A percentile compares a stretch with the other conserved stretches of the same genome.
Evolutionary conservation across 2,888 invertebrate species (phyloP).

Genomic region (Cheilosia impressa): DNA sequence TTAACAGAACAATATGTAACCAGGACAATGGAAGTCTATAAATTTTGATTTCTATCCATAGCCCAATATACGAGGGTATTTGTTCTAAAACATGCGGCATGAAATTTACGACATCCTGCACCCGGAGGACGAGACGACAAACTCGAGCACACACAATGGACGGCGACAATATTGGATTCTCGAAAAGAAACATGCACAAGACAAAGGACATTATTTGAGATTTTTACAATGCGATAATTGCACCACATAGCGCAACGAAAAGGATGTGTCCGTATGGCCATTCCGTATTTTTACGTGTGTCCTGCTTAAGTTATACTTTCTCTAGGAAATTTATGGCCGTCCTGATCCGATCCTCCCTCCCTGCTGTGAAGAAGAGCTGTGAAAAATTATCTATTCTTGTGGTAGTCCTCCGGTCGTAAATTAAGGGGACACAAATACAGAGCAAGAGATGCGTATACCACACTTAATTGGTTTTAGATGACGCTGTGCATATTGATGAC

Average conservation of each 20-base stretch:
- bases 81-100: slow-evolving; percentile 48
- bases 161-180: slow-evolving; percentile 62
- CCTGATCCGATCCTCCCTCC: slow-evolving; percentile 14
- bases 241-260: slow-evolving; percentile 70
- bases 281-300: slow-evolving; percentile 36
- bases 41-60: slow-evolving; percentile 66
- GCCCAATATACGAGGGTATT: slow-evolving; percentile 40
- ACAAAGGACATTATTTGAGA: slow-evolving; percentile 67
- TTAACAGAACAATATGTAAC: slow-evolving; percentile 67
- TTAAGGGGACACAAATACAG: slow-evolving; percentile 24
- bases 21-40: slow-evolving; percentile 69
- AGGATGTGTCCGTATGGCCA: slow-evolving; percentile 50
- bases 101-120: slow-evolving; percentile 74
- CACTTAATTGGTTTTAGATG: slow-evolving; percentile 49
- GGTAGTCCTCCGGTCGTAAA: slow-evolving; percentile 67
- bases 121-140: slow-evolving; percentile 61
- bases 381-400: slow-evolving; percentile 71
- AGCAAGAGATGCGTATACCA: slow-evolving; percentile 27
- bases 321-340: slow-evolving; percentile 53
- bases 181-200: slow-evolving; percentile 45
- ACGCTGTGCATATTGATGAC: neutral
- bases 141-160: slow-evolving; percentile 58
- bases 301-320: slow-evolving; percentile 57
- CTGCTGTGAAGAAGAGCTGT: slow-evolving; percentile 34
- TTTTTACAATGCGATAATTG: slow-evolving; percentile 74